A percentile compares a stretch with the other conserved stretches of the same genome.
Conservation (phyloP, 1,140 invertebrate species). For the Wiebesia pumilae region DNA sequence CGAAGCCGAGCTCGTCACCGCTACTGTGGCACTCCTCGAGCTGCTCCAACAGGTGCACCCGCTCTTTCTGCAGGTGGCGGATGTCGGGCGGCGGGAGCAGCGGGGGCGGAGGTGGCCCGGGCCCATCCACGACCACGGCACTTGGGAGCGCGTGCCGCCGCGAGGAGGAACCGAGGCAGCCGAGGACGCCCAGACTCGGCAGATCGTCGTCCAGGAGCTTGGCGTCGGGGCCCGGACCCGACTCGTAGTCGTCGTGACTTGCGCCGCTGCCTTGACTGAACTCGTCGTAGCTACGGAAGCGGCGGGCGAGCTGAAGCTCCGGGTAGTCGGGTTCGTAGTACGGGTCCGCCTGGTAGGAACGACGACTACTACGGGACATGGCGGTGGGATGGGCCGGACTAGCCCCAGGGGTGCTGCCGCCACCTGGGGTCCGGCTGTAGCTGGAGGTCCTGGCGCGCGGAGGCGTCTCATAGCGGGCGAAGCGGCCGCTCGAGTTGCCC, state of each 20-base stretch:
- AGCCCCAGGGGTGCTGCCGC: conserved; percentile 69
- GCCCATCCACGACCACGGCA: conserved; percentile 64
- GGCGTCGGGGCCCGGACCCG: conserved; percentile 16
- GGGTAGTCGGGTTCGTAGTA: conserved; percentile 72
- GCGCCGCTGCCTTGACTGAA: conserved; percentile 80
- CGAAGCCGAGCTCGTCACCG: conserved; percentile 80
- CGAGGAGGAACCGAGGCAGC: conserved; percentile 66
- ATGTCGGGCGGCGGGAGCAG: conserved; percentile 76
- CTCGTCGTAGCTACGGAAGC: conserved; percentile 80
- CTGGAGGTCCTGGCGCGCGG: conserved; percentile 71
- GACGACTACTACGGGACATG: conserved; percentile 64
- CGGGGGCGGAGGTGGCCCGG: conserved; percentile 60
- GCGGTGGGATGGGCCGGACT: conserved; percentile 71
- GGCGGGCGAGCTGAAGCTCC: conserved; percentile 68
- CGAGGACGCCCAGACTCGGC: conserved; percentile 57
- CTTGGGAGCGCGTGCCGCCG: conserved; percentile 68
- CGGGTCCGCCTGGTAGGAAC: conserved; percentile 69
- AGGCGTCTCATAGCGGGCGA: conserved; percentile 72
- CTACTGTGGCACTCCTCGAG: conserved; percentile 84
- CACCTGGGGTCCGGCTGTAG: conserved; percentile 70
- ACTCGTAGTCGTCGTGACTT: conserved; percentile 78
- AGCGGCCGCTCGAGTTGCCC: conserved; percentile 70
- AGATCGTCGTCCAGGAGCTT: conserved; percentile 40
- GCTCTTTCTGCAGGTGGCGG: conserved; percentile 82
- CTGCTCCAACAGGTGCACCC: conserved; percentile 82